Evolutionary conservation across 2,888 invertebrate species (phyloP).

Genomic region (Amiota communis): DNA sequence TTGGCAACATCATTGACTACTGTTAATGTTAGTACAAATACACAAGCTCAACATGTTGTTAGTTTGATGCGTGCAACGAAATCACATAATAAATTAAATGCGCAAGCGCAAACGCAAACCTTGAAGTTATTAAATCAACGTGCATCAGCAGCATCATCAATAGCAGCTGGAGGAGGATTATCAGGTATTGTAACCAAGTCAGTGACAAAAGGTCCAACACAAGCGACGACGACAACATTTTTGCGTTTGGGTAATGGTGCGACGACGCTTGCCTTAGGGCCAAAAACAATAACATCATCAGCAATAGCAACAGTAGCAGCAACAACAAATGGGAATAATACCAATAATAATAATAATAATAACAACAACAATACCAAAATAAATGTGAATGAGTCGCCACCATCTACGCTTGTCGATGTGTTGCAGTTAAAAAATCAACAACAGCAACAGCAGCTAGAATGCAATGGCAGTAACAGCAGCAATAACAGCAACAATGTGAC

Average conservation of each 20-base stretch:
- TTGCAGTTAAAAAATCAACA: background rate
- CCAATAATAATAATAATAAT: background rate
- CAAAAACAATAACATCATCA: slow-evolving; percentile 24
- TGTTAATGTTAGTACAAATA: slow-evolving; percentile 33
- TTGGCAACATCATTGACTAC: slow-evolving; percentile 34
- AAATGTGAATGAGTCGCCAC: background rate
- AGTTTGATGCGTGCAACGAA: slow-evolving; percentile 64
- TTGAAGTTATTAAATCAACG: background rate
- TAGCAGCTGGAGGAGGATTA: slow-evolving; percentile 32
- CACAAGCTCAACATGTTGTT: slow-evolving; percentile 52
- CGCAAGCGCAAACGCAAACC: slow-evolving; percentile 35
- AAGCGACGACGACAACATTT: slow-evolving; percentile 56
- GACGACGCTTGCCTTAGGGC: slow-evolving; percentile 47
- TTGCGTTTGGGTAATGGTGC: slow-evolving; percentile 62
- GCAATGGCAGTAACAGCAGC: slow-evolving; percentile 53
- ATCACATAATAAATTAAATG: slow-evolving; percentile 50
- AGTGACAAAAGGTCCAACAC: slow-evolving; percentile 44
- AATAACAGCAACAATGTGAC: slow-evolving; percentile 48
- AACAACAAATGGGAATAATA: slow-evolving; percentile 41
- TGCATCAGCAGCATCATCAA: slow-evolving; percentile 31
- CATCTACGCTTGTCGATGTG: slow-evolving; percentile 9
- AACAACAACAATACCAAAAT: background rate
- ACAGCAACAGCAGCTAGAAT: background rate
- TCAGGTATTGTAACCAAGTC: slow-evolving; percentile 3
- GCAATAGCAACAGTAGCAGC: slow-evolving; percentile 40